Evolutionary conservation across 1,140 invertebrate species (phyloP).

Genomic region (Pseudomyrmex dendroicus): DNA sequence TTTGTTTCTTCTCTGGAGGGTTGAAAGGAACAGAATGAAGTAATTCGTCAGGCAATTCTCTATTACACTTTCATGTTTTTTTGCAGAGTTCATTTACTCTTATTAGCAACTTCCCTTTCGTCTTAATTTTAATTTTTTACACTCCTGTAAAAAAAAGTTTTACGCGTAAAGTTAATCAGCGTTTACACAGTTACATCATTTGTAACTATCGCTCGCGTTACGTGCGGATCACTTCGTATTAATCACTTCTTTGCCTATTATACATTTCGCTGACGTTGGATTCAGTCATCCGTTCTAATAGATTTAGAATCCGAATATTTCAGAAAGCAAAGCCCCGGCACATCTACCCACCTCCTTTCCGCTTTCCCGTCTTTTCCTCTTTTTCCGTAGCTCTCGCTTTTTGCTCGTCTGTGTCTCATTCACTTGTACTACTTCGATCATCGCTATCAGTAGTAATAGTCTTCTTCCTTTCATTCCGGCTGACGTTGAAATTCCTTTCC

Average conservation of each 20-base stretch:
- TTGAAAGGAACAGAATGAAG: neutral
- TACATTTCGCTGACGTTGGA: slow-evolving; percentile 15
- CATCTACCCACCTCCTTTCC: neutral
- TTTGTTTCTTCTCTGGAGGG: neutral
- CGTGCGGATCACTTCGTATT: neutral
- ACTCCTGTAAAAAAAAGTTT: no score
- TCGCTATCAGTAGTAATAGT: slow-evolving; percentile 46
- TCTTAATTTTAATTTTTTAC: no score
- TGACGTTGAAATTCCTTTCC: slow-evolving; percentile 46
- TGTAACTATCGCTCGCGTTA: neutral
- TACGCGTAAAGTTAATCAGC: no score
- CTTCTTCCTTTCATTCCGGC: slow-evolving; percentile 43
- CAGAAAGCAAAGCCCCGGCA: slow-evolving; percentile 22
- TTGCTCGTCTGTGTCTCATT: slow-evolving; percentile 45
- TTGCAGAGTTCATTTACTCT: neutral
- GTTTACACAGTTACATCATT: no score
- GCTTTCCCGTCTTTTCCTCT: neutral
- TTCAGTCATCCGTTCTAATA: slow-evolving; percentile 7
- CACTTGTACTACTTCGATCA: slow-evolving; percentile 52
- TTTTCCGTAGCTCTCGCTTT: slow-evolving; percentile 29
- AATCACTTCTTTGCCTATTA: neutral
- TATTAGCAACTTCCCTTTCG: no score
- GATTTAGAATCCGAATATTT: slow-evolving; percentile 44
- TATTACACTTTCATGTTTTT: neutral
- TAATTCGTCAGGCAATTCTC: neutral